Percentiles rank a stretch among this genome's conserved stretches.
phyloP scores from a whole-genome alignment of 2,888 invertebrate genomes.

The Caenorhabditis uteleia region DNA sequence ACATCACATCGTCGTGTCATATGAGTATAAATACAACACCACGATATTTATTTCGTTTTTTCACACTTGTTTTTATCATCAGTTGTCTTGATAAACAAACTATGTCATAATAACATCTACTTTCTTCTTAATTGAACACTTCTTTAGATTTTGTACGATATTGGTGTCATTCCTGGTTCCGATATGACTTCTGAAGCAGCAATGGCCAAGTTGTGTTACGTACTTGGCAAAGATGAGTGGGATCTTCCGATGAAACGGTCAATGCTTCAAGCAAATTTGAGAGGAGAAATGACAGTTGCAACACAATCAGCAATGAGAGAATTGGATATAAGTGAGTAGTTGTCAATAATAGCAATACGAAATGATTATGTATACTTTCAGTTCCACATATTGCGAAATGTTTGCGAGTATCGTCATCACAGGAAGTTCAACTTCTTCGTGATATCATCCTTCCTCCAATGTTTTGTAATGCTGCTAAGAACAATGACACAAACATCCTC shows the following conservation, averaged over 20 bases:
- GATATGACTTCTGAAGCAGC: conserved; percentile 96
- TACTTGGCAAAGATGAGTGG: conserved; percentile 79
- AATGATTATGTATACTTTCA: conserved; percentile 20
- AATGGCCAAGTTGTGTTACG: conserved; percentile 86
- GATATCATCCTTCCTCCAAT: conserved; percentile 79
- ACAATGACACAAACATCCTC: conserved; percentile 64
- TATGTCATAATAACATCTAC: neutral
- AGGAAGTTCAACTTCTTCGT: conserved; percentile 60
- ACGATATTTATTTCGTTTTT: neutral
- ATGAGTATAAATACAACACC: neutral
- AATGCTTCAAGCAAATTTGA: conserved; percentile 80
- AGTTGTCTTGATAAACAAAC: conserved; percentile 3
- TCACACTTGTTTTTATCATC: conserved; percentile 2
- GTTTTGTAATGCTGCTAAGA: conserved; percentile 76
- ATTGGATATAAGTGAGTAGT: conserved; percentile 65
- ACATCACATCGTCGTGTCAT: too few relatives aligned
- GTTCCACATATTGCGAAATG: conserved; percentile 65
- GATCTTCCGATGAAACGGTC: conserved; percentile 70
- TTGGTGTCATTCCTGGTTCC: conserved; percentile 81
- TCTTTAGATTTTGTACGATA: conserved; percentile 75
- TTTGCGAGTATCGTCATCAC: conserved; percentile 60
- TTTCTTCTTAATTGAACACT: neutral
- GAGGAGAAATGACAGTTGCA: conserved; percentile 80
- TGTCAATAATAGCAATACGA: neutral
- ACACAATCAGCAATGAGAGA: conserved; percentile 56